Evolutionary conservation across 2,888 invertebrate genomes (phyloP).

Genomic region (Bombylius discolor): DNA sequence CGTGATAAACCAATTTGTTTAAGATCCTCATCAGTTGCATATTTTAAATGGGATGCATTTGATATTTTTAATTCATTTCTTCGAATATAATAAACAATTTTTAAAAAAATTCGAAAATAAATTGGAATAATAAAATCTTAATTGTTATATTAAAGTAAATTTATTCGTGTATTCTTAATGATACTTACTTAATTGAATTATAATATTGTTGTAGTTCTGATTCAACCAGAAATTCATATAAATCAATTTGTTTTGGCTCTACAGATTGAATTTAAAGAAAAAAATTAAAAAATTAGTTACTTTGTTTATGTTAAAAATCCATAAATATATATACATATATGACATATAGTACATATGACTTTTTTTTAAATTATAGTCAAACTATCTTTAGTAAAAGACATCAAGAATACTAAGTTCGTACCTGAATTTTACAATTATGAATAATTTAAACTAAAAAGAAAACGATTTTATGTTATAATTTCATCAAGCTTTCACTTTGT

Average conservation of each 20-base stretch:
- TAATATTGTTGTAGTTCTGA: slow-evolving; percentile 91
- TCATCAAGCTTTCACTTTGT: no score
- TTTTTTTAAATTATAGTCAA: no score
- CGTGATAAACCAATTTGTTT: slow-evolving; percentile 83
- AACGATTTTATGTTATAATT: no score
- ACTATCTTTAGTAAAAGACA: no score
- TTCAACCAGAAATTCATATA: slow-evolving; percentile 85
- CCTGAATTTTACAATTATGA: no score
- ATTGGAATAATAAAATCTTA: background rate
- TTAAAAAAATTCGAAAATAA: background rate
- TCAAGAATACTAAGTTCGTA: no score
- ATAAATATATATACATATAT: no score
- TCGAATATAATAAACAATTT: slow-evolving; percentile 27
- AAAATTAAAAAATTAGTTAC: no score
- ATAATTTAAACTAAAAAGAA: no score
- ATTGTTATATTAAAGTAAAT: background rate
- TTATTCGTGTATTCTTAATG: background rate
- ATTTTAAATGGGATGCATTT: slow-evolving; percentile 80
- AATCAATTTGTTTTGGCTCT: slow-evolving; percentile 41
- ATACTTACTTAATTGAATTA: slow-evolving; percentile 53
- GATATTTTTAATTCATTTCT: slow-evolving; percentile 81
- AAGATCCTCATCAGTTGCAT: slow-evolving; percentile 86
- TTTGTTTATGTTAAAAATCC: no score
- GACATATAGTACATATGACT: no score
- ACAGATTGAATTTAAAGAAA: slow-evolving; percentile 13